Base-by-base conservation (phyloP, 2,888 invertebrate species). In the Habroteleia sp. region DNA sequence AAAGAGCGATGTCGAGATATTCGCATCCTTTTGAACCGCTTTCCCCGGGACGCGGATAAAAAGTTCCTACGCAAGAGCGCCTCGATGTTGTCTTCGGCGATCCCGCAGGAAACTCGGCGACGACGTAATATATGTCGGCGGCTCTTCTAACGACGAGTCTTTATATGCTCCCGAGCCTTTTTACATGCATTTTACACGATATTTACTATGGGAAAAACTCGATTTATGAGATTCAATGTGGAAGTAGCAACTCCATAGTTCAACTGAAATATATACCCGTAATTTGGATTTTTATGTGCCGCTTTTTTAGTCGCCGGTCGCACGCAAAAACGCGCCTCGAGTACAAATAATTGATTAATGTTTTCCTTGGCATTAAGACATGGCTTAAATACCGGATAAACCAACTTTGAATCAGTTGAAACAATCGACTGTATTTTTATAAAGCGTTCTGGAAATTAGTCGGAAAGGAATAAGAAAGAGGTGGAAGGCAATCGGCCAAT, bases 131-230 rank as follows among this genome's bases (percentile, higher is more conserved):
- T 75, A 75, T 75, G 65, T 75, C 71, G 75, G 69, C 69, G 65
- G 75, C 71, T 71, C 65, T 35, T 75, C 75, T 71, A 75, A 75
- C 71, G 75, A 71, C 71, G 62, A 71, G 60, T 75, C 71, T 75
- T 75, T 75, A 66, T 71, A 71, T 54, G 66, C 75, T 50, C 65
- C 52, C 60, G 50, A 46, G 66, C 66, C 72, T 76, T 76, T 72
- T 76, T 76, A 76, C 75, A 76, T 66, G 75, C 60, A 76, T 76
- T 76, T 76, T 56, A 72, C 75, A 62, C 66, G 66, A 72, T 76
- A 76, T 76, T 76, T 72, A 66, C 66, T 60, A 48, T 44, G 65
- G 75, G 66, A 75, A 75, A 71, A 75, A 75, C 50, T 33, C 56
- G 71, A 75, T 71, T 71, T 75, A 75, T 75, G 75, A 27, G 37